These are phyloP conservation scores for Megastigmus dorsalis DNA, from an alignment of 2,888 invertebrate genomes.

Conservation along the genomic window DNA sequence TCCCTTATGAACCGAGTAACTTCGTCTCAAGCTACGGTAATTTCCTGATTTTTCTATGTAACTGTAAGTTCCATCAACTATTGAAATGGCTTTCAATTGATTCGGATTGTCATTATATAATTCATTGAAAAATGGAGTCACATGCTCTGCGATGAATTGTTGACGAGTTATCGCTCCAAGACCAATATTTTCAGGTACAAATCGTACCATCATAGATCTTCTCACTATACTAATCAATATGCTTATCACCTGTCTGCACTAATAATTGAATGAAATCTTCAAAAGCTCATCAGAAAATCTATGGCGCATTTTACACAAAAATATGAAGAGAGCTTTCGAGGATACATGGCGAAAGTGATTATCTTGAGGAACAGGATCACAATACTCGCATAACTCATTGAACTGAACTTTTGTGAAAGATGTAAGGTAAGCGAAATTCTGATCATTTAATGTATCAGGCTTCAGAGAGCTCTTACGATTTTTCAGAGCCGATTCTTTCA, in stretches of 20 bases:
- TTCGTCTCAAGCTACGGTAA: slow-evolving; percentile 21
- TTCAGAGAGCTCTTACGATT: slow-evolving; percentile 12
- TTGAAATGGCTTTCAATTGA: not conserved
- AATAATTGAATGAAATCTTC: slow-evolving; percentile 33
- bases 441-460: slow-evolving; percentile 15
- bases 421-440: slow-evolving; percentile 15
- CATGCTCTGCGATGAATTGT: slow-evolving; percentile 25
- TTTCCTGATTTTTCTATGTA: slow-evolving; percentile 33
- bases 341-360: not conserved
- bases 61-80: slow-evolving; percentile 19
- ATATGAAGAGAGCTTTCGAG: slow-evolving; percentile 22
- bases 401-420: slow-evolving; percentile 40
- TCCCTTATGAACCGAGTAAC: slow-evolving; percentile 26
- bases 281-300: slow-evolving; percentile 39
- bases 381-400: slow-evolving; percentile 27
- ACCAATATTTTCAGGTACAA: slow-evolving; percentile 34
- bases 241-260: slow-evolving; percentile 29
- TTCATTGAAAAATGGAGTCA: slow-evolving; percentile 25
- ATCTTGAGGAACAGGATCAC: slow-evolving; percentile 25
- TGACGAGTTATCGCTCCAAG: slow-evolving; percentile 12
- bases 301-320: slow-evolving; percentile 41
- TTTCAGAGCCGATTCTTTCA: slow-evolving; percentile 10
- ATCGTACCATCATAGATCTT: slow-evolving; percentile 30
- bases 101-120: slow-evolving; percentile 14
- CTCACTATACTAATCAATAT: slow-evolving; percentile 24